Percentiles rank a stretch among this genome's conserved stretches.
Conservation (phyloP, 2,113 vertebrate species). For the Cinclus mexicanus region DNA sequence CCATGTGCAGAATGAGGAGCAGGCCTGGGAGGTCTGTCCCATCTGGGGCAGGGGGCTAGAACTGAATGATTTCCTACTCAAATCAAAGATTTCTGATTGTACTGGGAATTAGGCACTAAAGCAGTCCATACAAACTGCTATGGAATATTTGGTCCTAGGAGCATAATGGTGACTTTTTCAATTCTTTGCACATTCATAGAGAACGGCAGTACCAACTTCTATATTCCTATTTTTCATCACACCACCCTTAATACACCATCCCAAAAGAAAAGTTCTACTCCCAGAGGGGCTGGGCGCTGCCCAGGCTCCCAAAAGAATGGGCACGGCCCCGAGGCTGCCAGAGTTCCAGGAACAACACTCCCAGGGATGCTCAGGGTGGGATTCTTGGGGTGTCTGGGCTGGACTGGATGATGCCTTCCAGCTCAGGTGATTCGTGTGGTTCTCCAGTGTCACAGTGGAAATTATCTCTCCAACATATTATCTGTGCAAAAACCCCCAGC, state of each 20-base stretch:
- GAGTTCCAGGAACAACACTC: accelerated
- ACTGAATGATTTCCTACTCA: not conserved
- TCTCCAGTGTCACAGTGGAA: not conserved
- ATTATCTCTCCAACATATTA: not conserved
- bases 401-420: not conserved
- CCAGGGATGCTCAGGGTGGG: not conserved
- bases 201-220: not conserved
- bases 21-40: not conserved
- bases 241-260: not conserved
- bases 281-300: not conserved
- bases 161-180: not conserved
- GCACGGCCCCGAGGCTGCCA: not conserved
- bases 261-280: not conserved
- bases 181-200: not conserved
- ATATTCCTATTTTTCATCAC: not conserved
- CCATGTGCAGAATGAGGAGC: not conserved
- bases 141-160: not conserved
- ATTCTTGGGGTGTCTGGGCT: not conserved
- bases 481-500: accelerated
- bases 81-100: not conserved
- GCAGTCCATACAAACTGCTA: not conserved
- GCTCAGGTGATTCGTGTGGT: accelerated
- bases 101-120: not conserved
- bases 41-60: not conserved
- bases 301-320: not conserved